A percentile compares a stretch with the other conserved stretches of the same genome.
Conservation (phyloP, 2,888 invertebrate species). For the Linyphia triangularis region DNA sequence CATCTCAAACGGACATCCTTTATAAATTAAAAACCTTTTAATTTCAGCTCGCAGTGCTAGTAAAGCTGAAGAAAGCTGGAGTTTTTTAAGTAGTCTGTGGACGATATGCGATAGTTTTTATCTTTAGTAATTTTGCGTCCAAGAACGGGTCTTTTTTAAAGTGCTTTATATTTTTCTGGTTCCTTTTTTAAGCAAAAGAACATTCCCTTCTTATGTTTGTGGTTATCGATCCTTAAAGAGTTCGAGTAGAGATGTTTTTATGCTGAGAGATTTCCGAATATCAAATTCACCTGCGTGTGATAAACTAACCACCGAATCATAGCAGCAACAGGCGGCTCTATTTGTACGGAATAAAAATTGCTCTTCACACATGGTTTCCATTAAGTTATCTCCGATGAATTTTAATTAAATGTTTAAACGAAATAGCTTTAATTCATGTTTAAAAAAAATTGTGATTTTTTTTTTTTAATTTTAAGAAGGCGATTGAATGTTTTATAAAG, state of each 20-base stretch:
- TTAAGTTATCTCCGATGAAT: neutral
- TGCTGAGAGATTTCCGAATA: conserved; percentile 38
- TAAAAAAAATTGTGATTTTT: too few relatives aligned
- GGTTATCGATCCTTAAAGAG: conserved; percentile 28
- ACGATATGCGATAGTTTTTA: neutral
- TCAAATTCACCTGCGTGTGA: conserved; percentile 27
- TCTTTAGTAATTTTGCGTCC: neutral
- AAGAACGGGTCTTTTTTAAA: neutral
- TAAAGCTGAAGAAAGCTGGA: neutral
- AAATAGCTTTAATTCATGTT: too few relatives aligned
- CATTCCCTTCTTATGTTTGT: neutral
- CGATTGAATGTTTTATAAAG: too few relatives aligned
- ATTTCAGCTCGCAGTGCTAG: neutral
- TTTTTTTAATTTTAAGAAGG: too few relatives aligned
- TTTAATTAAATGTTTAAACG: neutral
- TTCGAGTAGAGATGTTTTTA: conserved; percentile 12
- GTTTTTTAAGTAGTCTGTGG: neutral
- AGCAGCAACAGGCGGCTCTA: conserved; percentile 10
- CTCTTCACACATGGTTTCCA: conserved; percentile 5
- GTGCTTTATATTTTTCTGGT: neutral
- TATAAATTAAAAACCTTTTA: conserved; percentile 47
- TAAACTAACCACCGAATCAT: conserved; percentile 1
- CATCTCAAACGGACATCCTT: conserved; percentile 29
- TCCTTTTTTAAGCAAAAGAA: neutral
- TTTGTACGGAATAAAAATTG: neutral